These are phyloP conservation scores for Suillia variegata DNA, from an alignment of 2,888 invertebrate genomes.

Conservation along the genomic window DNA sequence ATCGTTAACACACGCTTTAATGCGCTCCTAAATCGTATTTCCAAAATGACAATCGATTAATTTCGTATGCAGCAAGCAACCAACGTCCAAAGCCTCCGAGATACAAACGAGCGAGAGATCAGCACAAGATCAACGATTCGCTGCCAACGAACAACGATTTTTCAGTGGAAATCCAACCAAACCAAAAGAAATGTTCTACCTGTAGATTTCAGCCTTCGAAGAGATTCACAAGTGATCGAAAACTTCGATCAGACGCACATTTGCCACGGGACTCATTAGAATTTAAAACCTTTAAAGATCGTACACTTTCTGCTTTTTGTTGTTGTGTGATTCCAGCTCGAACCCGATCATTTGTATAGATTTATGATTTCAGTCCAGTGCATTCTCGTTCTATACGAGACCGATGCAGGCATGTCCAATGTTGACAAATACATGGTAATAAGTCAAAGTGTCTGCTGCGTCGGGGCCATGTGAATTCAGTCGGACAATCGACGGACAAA, in stretches of 20 bases:
- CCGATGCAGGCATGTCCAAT: conserved; percentile 53
- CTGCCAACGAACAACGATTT: conserved; percentile 26
- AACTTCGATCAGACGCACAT: not conserved
- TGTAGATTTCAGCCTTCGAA: conserved; percentile 2
- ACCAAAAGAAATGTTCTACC: conserved; percentile 6
- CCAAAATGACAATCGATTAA: conserved; percentile 57
- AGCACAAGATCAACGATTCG: conserved; percentile 2
- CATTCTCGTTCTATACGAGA: conserved; percentile 14
- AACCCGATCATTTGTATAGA: conserved; percentile 19
- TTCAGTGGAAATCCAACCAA: not conserved
- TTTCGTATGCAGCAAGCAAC: conserved; percentile 48
- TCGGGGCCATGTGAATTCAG: conserved; percentile 8
- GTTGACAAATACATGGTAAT: conserved; percentile 58
- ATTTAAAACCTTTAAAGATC: conserved; percentile 2
- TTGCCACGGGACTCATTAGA: conserved; percentile 31
- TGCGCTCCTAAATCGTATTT: conserved; percentile 51
- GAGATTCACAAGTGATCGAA: not conserved
- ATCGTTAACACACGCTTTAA: conserved; percentile 40
- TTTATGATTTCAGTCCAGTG: conserved; percentile 22
- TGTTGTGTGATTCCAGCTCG: not conserved
- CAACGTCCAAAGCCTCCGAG: conserved; percentile 11
- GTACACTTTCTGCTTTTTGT: too few relatives aligned
- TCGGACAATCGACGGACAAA: not conserved
- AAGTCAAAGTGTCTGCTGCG: conserved; percentile 45
- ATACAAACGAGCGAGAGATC: conserved; percentile 1